Percentiles rank a stretch among this genome's conserved stretches.
These are phyloP conservation scores for Nemotelus nigrinus DNA, from an alignment of 2,888 invertebrate genomes.

Conservation along the genomic window DNA sequence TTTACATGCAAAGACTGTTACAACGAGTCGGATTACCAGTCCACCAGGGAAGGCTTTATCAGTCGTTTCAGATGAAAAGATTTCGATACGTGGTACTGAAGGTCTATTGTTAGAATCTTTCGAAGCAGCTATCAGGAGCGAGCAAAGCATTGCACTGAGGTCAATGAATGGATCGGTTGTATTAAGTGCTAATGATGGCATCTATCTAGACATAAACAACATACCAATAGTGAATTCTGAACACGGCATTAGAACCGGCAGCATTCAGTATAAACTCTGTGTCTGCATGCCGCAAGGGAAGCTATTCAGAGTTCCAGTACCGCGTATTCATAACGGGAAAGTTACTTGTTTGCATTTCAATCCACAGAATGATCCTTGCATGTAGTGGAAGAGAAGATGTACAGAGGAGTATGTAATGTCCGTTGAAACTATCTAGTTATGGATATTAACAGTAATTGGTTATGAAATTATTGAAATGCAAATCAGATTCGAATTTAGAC, in stretches of 20 bases:
- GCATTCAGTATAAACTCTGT: constrained; percentile 84
- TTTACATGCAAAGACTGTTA: constrained; percentile 73
- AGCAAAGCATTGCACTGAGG: constrained; percentile 80
- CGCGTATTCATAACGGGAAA: constrained; percentile 64
- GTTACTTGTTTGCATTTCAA: constrained; percentile 62
- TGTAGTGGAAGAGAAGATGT: constrained; percentile 19
- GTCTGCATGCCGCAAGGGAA: constrained; percentile 91
- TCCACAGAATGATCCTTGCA: constrained; percentile 61
- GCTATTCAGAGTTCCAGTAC: constrained; percentile 80
- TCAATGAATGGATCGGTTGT: constrained; percentile 80
- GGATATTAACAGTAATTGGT: too few relatives aligned
- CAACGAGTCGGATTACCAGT: constrained; percentile 78
- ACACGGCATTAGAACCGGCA: constrained; percentile 62
- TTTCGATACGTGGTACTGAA: constrained; percentile 81
- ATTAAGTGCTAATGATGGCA: constrained; percentile 75
- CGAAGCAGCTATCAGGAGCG: constrained; percentile 78
- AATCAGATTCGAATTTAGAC: too few relatives aligned
- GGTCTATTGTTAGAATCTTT: constrained; percentile 79
- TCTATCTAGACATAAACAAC: constrained; percentile 76
- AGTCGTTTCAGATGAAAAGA: constrained; percentile 73
- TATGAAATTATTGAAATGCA: too few relatives aligned
- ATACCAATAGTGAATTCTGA: constrained; percentile 73
- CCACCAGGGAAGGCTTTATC: constrained; percentile 75
- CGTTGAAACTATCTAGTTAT: too few relatives aligned
- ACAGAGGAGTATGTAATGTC: too few relatives aligned